Percentiles rank a stretch among this genome's conserved stretches.
phyloP scores from a whole-genome alignment of 2,113 vertebrate genomes.

The Nicator chloris region DNA sequence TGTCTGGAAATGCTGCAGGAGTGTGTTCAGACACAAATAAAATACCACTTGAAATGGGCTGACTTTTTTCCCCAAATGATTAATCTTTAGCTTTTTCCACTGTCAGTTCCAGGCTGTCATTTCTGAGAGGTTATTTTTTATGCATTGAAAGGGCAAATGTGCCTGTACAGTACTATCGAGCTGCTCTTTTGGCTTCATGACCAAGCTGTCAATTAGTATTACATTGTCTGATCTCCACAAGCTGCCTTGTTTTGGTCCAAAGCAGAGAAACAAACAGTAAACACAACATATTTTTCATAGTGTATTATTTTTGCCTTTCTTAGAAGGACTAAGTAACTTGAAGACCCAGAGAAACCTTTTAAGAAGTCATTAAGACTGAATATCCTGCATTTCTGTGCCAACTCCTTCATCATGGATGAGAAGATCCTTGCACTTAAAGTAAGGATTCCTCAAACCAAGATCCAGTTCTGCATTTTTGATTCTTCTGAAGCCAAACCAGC shows the following conservation, averaged over 20 bases:
- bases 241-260: neutral
- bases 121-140: slow-evolving; percentile 5
- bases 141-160: neutral
- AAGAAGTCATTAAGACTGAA: neutral
- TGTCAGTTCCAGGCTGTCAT: neutral
- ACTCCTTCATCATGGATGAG: neutral
- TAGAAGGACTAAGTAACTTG: neutral
- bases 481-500: neutral
- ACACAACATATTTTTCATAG: neutral
- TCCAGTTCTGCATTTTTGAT: neutral
- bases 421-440: neutral
- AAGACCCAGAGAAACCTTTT: neutral
- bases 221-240: neutral
- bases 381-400: neutral
- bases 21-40: neutral
- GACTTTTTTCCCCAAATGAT: neutral
- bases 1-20: neutral
- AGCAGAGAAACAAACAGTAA: neutral
- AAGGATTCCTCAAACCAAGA: neutral
- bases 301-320: neutral
- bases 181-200: neutral
- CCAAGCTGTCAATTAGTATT: neutral
- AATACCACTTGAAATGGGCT: neutral
- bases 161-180: neutral
- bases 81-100: neutral